phyloP scores from a whole-genome alignment of 2,888 invertebrate species.

The Siphlonurus alternatus region DNA sequence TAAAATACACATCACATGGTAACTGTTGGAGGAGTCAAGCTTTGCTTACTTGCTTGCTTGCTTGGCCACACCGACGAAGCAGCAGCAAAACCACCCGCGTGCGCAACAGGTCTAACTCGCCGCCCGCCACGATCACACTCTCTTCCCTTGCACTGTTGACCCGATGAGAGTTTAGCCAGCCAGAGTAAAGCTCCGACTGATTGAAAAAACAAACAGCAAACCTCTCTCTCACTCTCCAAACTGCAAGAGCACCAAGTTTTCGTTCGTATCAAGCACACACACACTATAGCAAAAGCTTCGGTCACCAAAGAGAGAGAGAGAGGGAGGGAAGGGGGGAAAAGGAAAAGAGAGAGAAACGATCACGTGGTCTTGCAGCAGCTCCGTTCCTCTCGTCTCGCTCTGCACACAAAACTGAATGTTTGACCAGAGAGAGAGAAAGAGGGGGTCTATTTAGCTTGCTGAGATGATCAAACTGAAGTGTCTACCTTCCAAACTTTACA shows the following conservation, averaged over 20 bases:
- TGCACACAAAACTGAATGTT: neutral
- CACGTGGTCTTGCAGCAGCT: neutral
- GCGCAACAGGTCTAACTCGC: neutral
- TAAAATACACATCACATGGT: neutral
- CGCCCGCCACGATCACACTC: neutral
- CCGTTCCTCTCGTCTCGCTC: neutral
- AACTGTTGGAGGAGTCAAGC: neutral
- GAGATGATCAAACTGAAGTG: neutral
- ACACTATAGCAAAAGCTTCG: neutral
- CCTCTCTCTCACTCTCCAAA: neutral
- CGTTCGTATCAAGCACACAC: neutral
- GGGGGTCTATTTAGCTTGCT: neutral
- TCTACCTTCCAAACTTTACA: neutral
- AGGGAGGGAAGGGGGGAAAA: neutral
- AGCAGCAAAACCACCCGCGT: too few relatives aligned
- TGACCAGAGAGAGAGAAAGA: neutral
- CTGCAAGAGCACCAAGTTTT: neutral
- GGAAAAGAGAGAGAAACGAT: neutral
- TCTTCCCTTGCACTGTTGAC: neutral
- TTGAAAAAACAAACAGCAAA: conserved; percentile 1
- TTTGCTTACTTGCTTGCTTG: neutral
- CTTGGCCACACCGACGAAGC: neutral
- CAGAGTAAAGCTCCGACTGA: neutral
- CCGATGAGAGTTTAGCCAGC: neutral
- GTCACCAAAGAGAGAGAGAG: neutral